Evolutionary conservation across 1,140 invertebrate genomes (phyloP).

Genomic region (Ericerus pela): DNA sequence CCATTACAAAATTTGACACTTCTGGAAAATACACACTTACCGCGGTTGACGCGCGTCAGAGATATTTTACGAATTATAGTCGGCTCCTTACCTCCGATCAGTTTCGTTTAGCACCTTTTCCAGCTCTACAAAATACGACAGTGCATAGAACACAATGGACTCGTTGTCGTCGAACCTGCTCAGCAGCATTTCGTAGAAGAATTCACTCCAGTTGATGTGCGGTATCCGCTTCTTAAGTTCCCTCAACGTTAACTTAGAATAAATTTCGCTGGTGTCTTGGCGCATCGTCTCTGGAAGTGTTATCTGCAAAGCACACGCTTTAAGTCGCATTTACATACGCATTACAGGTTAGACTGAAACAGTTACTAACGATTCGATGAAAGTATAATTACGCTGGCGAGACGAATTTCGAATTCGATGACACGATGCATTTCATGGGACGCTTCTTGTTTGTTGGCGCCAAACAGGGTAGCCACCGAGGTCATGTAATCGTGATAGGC

Average conservation of each 20-base stretch:
- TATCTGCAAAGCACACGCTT: slow-evolving; percentile 44
- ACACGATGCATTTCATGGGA: slow-evolving; percentile 48
- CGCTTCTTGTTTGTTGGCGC: slow-evolving; percentile 47
- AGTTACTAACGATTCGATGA: too few species aligned
- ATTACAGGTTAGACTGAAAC: too few species aligned
- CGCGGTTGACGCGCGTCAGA: too few species aligned
- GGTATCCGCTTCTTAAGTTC: slow-evolving; percentile 51
- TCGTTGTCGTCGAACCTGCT: slow-evolving; percentile 48
- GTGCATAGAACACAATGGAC: slow-evolving; percentile 60
- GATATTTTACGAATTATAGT: too few species aligned
- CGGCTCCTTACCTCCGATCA: slow-evolving; percentile 43
- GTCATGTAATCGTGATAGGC: slow-evolving; percentile 68
- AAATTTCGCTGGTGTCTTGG: slow-evolving; percentile 64
- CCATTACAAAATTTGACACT: too few species aligned
- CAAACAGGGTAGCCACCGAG: slow-evolving; percentile 53
- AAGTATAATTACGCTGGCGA: slow-evolving; percentile 52
- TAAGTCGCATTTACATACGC: too few species aligned
- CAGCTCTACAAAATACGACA: slow-evolving; percentile 63
- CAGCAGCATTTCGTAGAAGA: slow-evolving; percentile 52
- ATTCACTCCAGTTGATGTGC: slow-evolving; percentile 60
- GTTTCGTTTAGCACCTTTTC: slow-evolving; percentile 50
- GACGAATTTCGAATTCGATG: slow-evolving; percentile 54
- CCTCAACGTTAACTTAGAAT: slow-evolving; percentile 48
- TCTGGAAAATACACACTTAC: too few species aligned
- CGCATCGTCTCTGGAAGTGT: slow-evolving; percentile 63